Conservation (phyloP, 2,113 vertebrate species). For the Macaca nemestrina region DNA sequence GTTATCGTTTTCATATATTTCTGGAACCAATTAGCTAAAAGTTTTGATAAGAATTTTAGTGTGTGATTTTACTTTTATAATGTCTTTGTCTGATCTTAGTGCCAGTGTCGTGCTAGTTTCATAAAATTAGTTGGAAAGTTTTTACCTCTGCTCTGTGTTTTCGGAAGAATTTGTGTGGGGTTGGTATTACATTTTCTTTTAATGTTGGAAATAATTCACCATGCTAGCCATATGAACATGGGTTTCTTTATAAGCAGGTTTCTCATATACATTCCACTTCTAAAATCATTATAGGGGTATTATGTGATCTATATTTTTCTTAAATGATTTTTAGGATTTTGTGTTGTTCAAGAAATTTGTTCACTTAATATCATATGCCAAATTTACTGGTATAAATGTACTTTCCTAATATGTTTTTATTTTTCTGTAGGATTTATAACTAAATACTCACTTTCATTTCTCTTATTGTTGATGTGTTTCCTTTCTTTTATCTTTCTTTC, state of each 20-base stretch:
- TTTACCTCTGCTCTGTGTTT: neutral
- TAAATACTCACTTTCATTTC: neutral
- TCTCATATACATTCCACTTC: neutral
- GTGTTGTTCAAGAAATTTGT: neutral
- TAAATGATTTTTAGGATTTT: neutral
- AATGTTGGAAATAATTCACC: neutral
- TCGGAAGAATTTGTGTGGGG: too few species aligned
- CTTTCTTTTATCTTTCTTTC: neutral
- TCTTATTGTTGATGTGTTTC: neutral
- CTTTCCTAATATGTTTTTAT: neutral
- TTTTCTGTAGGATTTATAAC: neutral
- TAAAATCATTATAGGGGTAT: neutral
- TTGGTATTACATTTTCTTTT: neutral
- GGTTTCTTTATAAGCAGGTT: neutral
- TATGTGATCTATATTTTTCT: neutral
- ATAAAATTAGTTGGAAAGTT: neutral
- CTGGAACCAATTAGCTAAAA: neutral
- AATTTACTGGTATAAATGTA: neutral
- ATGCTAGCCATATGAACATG: neutral
- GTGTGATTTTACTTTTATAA: neutral
- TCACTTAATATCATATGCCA: neutral
- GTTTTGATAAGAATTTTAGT: neutral
- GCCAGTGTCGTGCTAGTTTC: neutral
- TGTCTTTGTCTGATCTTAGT: too few species aligned
- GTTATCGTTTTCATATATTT: neutral